Base-by-base conservation (phyloP, 2,113 vertebrate genomes). In the Podarcis cretensis region DNA sequence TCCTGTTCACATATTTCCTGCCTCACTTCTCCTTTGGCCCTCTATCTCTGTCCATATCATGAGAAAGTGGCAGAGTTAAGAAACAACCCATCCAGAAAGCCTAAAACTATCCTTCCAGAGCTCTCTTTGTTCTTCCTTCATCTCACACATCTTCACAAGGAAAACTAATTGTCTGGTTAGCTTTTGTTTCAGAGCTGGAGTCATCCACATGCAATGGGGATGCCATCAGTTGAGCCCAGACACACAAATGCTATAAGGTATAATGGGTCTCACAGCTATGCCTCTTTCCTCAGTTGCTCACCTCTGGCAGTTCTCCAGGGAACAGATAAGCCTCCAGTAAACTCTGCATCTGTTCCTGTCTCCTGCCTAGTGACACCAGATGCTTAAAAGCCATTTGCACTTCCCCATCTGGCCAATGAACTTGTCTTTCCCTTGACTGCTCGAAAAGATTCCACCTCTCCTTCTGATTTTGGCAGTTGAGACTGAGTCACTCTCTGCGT, bases 371-470 rank as follows among this genome's bases (percentile, higher is more conserved):
- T 18, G 40, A 27, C 18, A 23, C 65, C 12, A 4, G 14, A 35
- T 40, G 68, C n/a, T 59, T 74, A 35, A n/a, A 9, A 7, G 30
- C 27, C 57, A 27, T n/a, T 71, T 40, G 14, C 21, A 65, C 37
- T 81, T 82, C 40, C 25, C 81, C 10, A 6, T 37, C 25, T 30
- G 40, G 4, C 71, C 57, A 10, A 43, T 63, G 30, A 93, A 76
- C 77, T 87, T 40, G 16, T 25, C 68, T 90, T 78, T 86, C 81
- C 80, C 87, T 87, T 81, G 66, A 32, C 80, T 80, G 92, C 91
- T 84, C 93, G 88, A 94, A 95, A 95, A 78, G 93, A 94, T 91
- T 93, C 78, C 94, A 92, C 90, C 92, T 83, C 83, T 88, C 87
- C 89, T 95, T 92, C 92, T 93, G 85, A 91, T 95, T 92, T 94